These are phyloP conservation scores for Lanistes nyassanus DNA, from an alignment of 1,140 invertebrate species.

Conservation along the genomic window DNA sequence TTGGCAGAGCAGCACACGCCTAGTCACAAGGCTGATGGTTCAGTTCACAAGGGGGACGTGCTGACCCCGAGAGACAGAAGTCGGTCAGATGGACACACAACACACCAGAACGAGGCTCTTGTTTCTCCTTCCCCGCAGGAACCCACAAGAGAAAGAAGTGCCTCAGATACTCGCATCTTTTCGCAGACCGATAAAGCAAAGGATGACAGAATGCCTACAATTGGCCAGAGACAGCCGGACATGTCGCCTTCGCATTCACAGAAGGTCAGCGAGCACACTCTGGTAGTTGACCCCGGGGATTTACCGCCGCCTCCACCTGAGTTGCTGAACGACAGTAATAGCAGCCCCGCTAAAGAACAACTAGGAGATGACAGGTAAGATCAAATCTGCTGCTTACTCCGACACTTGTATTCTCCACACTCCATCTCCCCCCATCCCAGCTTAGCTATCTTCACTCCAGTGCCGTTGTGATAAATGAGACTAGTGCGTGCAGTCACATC, in stretches of 20 bases:
- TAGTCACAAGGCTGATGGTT: background rate
- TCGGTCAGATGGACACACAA: conserved; percentile 6
- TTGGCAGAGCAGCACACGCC: conserved; percentile 6
- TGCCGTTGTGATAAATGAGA: too few relatives aligned
- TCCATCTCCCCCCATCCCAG: too few relatives aligned
- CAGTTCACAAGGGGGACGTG: background rate
- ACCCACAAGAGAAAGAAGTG: background rate
- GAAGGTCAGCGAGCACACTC: background rate
- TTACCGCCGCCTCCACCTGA: conserved; percentile 48
- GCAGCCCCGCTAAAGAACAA: conserved; percentile 10
- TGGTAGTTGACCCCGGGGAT: conserved; percentile 29
- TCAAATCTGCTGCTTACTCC: background rate
- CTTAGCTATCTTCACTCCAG: too few relatives aligned
- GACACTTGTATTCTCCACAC: background rate
- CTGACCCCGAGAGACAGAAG: conserved; percentile 25
- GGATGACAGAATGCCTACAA: too few relatives aligned
- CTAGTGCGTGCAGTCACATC: background rate
- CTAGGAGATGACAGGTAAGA: conserved; percentile 24
- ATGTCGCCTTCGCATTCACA: conserved; percentile 13
- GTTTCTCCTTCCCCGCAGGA: background rate
- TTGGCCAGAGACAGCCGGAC: background rate
- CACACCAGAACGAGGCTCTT: background rate
- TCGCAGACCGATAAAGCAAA: too few relatives aligned
- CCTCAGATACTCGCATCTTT: conserved; percentile 7
- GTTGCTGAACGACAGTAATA: conserved; percentile 17